Percentiles rank a stretch among this genome's conserved stretches.
phyloP scores from a whole-genome alignment of 2,113 vertebrate genomes.

The Hystrix brachyura region DNA sequence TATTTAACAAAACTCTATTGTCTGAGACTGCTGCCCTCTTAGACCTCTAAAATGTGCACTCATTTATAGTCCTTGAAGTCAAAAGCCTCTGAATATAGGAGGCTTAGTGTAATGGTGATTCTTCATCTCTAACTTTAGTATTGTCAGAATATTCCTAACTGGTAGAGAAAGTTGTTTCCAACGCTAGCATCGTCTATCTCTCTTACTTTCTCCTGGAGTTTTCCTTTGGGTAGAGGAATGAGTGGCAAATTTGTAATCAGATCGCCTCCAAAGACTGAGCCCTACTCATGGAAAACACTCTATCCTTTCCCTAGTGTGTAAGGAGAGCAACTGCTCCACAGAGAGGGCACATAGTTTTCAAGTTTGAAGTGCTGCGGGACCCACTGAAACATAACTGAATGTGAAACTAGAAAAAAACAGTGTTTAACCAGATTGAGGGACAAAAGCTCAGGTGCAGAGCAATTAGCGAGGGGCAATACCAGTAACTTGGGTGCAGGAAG shows the following conservation, averaged over 20 bases:
- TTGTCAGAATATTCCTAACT: not conserved
- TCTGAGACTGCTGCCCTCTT: conserved; percentile 16
- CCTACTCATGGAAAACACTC: not conserved
- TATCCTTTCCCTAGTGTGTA: not conserved
- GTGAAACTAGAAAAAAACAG: conserved; percentile 42
- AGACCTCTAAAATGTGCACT: conserved; percentile 33
- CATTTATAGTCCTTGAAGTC: conserved; percentile 54
- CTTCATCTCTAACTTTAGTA: conserved; percentile 51
- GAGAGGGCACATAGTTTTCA: conserved; percentile 8
- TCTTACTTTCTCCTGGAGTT: not conserved
- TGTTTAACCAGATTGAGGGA: not conserved
- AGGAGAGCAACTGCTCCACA: not conserved
- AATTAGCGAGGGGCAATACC: not conserved
- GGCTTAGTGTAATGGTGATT: conserved; percentile 43
- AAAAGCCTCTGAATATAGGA: conserved; percentile 57
- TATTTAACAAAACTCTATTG: not conserved
- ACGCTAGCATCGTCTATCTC: not conserved
- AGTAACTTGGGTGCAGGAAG: not conserved
- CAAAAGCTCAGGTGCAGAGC: not conserved
- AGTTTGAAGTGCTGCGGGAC: not conserved
- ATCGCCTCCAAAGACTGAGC: conserved; percentile 43
- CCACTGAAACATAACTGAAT: not conserved
- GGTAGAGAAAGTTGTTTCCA: not conserved
- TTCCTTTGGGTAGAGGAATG: not conserved
- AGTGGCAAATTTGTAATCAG: not conserved